Base-by-base conservation (phyloP, 2,888 invertebrate species). In the Cyrtodaria siliqua region DNA sequence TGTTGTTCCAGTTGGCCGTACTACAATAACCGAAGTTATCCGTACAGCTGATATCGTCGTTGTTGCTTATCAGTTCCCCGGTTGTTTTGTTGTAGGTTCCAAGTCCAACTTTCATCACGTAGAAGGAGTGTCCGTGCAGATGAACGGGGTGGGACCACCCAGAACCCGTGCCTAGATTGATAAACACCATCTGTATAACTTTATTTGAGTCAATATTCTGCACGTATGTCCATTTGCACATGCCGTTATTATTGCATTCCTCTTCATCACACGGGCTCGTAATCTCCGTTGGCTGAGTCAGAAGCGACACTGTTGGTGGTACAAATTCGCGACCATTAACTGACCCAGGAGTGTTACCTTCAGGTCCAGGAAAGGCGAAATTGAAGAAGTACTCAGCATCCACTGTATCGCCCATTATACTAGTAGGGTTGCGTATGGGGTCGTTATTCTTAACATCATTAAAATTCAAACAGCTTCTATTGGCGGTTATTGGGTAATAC, bases 101-200 rank as follows among this genome's bases (percentile, higher is more conserved):
- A 40, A 23, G 59, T 38, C 47, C 73, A 64, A 84, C 80, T 52
- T 82, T 77, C 53, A 88, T 47, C 0, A 89, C 87, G 29, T 85
- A 86, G 60, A 89, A 89, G 3, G 81, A 84, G 56, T 87, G 86
- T 9, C 89, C 89, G 52, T 89, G 89, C 29, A 89, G 57, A 63
- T 89, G 89, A 18, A 89, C 62, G 0, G 86, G 86, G 53, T 89
- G 89, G 20, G 87, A 84, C 64, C 73, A 82, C 0, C 84, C 86
- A 2, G 64, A 53, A 8, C 85, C 87, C 1, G 47, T 73, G 1
- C 86, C 86, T 14, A 84, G 60, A 44, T 84, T 85, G 9, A 71
- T 52, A 23, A 89, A 63, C 1, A 85, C 73, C 56, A 88, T 68
- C 64, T 88, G 87, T 20, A 86, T 29, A n/a, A 64, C 47, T 20